phyloP scores from a whole-genome alignment of 1,140 invertebrate species.

The Archivesica marissinica region DNA sequence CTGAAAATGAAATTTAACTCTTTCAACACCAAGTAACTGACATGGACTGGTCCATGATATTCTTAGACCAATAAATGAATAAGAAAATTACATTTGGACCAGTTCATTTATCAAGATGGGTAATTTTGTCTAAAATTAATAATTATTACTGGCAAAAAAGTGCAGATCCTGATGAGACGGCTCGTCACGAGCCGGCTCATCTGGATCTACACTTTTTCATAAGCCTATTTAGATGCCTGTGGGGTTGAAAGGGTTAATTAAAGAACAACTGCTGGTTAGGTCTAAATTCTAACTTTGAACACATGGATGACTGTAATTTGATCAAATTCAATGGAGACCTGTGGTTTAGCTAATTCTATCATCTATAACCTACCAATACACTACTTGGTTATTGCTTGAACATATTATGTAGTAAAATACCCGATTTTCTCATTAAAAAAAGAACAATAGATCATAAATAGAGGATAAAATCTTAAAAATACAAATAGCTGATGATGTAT shows the following conservation, averaged over 20 bases:
- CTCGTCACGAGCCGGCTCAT: too few relatives aligned
- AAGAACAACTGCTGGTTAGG: neutral
- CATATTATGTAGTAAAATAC: slow-evolving; percentile 51
- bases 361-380: neutral
- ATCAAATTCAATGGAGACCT: neutral
- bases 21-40: too few relatives aligned
- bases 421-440: slow-evolving; percentile 45
- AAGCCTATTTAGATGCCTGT: too few relatives aligned
- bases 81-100: too few relatives aligned
- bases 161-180: too few relatives aligned
- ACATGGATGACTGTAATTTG: slow-evolving; percentile 12
- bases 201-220: too few relatives aligned
- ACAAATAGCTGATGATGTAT: slow-evolving; percentile 4
- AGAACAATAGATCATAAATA: slow-evolving; percentile 54
- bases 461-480: slow-evolving; percentile 52
- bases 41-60: too few relatives aligned
- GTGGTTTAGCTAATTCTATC: slow-evolving; percentile 15
- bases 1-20: too few relatives aligned
- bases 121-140: too few relatives aligned
- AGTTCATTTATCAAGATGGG: too few relatives aligned
- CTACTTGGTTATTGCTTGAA: slow-evolving; percentile 50
- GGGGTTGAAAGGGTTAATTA: neutral
- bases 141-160: too few relatives aligned
- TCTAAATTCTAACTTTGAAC: slow-evolving; percentile 20
- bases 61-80: too few relatives aligned